Evolutionary conservation across 2,113 vertebrate genomes (phyloP), one percentile per base, ranked within the genome.

Genomic region (Anser cygnoides): DNA sequence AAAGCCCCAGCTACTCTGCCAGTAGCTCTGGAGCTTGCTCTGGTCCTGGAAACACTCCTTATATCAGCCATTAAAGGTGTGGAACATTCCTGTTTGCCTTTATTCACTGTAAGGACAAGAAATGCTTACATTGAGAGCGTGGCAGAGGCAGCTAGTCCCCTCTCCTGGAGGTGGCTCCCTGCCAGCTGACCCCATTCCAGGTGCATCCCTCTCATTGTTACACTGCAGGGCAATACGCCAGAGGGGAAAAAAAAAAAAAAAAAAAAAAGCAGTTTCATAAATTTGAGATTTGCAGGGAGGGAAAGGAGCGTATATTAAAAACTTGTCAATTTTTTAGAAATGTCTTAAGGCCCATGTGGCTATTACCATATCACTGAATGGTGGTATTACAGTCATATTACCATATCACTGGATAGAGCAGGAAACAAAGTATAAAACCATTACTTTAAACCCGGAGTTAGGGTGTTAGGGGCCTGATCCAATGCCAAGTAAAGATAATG

Each of bases 401-500:
- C 15, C 26, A 8, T 54, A 88, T 77, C 46, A 57, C 31, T 67
- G 57, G 87, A 87, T 37, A 70, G 28, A 66, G 21, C 39, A 87
- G 66, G 86, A 96, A 96, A 75, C 22, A 50, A 89, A 94, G 78
- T 79, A 89, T 33, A 50, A 84, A 68, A 90, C 61, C 2, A 44
- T 58, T 55, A 31, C 61, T 94, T 84, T 68, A 95, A 96, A 96
- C 65, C 70, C 68, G 57, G 44, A 75, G 70, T 88, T 87, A 79
- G 74, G 74, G 92, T 73, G 87, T 96, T 89, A 94, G 77, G 23
- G 49, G 33, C 66, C 89, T 92, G 80, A 89, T 87, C 76, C 86
- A 84, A 8, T 90, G 89, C 73, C 89, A 93, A 62, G n/a, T 10
- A 70, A 94, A 87, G 70, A 95, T 66, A 96, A 95, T 87, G 62